Conservation (phyloP, 1,140 invertebrate species). For the Argopecten irradians region DNA sequence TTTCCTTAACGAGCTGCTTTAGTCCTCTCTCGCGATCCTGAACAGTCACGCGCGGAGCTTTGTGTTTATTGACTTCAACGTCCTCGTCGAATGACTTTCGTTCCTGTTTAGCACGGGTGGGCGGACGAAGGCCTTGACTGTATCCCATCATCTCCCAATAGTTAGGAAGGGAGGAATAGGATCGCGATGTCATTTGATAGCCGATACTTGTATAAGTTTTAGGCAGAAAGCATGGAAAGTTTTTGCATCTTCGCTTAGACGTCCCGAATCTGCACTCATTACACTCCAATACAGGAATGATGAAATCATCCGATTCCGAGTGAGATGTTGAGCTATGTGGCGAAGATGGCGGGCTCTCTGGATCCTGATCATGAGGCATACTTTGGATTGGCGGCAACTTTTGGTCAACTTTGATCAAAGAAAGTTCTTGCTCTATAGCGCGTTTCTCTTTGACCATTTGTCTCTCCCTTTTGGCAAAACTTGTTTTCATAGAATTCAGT, state of each 20-base stretch:
- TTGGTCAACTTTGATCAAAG: slow-evolving; percentile 19
- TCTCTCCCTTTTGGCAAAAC: slow-evolving; percentile 8
- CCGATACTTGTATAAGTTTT: slow-evolving; percentile 26
- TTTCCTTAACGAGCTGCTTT: slow-evolving; percentile 25
- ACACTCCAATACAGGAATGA: background rate
- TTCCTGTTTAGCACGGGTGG: background rate
- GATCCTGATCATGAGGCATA: background rate
- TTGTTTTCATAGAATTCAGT: slow-evolving; percentile 13
- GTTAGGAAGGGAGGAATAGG: slow-evolving; percentile 25
- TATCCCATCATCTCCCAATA: slow-evolving; percentile 27
- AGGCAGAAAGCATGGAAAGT: slow-evolving; percentile 37
- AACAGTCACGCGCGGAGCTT: background rate
- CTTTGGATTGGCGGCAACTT: background rate
- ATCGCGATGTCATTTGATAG: background rate
- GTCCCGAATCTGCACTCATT: slow-evolving; percentile 27
- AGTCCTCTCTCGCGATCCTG: slow-evolving; percentile 35
- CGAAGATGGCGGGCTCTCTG: background rate
- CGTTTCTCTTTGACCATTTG: slow-evolving; percentile 26
- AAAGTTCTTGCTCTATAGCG: slow-evolving; percentile 27
- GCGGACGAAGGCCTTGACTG: slow-evolving; percentile 19
- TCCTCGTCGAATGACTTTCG: background rate
- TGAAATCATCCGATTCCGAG: background rate
- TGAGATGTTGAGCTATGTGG: background rate
- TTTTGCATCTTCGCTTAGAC: slow-evolving; percentile 12
- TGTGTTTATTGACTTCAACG: background rate